These are phyloP conservation scores for Drosophila setosimentum DNA, from an alignment of 2,888 invertebrate genomes.

Conservation along the genomic window DNA sequence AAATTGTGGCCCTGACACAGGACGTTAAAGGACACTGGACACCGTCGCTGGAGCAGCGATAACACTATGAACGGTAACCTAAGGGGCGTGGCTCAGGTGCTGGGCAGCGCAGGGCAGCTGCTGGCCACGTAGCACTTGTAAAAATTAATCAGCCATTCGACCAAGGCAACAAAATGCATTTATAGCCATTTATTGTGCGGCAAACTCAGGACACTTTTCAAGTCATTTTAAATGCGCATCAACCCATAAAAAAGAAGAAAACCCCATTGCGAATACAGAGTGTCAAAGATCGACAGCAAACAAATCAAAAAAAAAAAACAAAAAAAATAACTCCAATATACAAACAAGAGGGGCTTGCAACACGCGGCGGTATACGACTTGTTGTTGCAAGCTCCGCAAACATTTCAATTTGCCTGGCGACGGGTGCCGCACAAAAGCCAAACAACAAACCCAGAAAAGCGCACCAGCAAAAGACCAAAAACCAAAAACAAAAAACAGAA, in stretches of 20 bases:
- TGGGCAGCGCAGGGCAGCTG: conserved; percentile 8
- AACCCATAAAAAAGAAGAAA: conserved; percentile 18
- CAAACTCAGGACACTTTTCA: conserved; percentile 29
- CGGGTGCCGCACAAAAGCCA: conserved; percentile 69
- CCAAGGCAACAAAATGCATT: conserved; percentile 58
- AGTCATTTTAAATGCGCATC: conserved; percentile 34
- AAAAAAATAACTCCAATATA: neutral
- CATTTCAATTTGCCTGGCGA: conserved; percentile 78
- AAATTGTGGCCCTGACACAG: conserved; percentile 73
- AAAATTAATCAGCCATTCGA: conserved; percentile 74
- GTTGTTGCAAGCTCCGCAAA: conserved; percentile 60
- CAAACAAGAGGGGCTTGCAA: neutral
- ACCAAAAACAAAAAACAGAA: conserved; percentile 13
- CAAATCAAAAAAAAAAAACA: conserved; percentile 35
- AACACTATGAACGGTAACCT: conserved; percentile 23
- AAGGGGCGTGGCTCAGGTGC: conserved; percentile 42
- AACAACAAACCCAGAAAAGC: conserved; percentile 59
- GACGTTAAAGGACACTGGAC: conserved; percentile 30
- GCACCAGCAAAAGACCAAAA: conserved; percentile 11
- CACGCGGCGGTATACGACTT: neutral
- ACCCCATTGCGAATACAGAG: conserved; percentile 73
- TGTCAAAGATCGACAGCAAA: conserved; percentile 75
- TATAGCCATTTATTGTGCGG: conserved; percentile 32
- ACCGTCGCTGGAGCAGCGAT: conserved; percentile 27
- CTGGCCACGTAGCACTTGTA: conserved; percentile 55